phyloP scores from a whole-genome alignment of 2,797 vertebrate genomes.

The Glyptemys insculpta region DNA sequence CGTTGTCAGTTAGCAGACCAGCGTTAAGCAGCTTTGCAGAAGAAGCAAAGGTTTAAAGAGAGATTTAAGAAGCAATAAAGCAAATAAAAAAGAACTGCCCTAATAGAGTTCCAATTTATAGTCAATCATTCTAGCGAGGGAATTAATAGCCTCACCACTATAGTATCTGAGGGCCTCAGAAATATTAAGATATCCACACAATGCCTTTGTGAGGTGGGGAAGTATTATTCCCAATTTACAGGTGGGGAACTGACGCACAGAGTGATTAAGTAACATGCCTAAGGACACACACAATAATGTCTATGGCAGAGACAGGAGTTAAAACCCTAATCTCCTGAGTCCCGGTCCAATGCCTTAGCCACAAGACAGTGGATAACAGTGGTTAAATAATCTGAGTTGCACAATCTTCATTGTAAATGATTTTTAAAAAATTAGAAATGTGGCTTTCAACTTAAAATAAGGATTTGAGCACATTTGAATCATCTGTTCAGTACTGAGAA shows the following conservation, averaged over 20 bases:
- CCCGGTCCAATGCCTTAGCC: background rate
- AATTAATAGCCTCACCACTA: background rate
- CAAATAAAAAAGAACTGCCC: background rate
- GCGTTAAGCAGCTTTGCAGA: background rate
- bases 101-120: background rate
- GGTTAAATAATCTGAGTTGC: background rate
- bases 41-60: background rate
- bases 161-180: background rate
- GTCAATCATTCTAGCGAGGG: background rate
- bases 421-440: background rate
- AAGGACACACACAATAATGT: background rate
- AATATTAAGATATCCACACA: background rate
- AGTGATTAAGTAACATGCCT: background rate
- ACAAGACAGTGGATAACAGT: background rate
- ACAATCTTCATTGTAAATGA: background rate
- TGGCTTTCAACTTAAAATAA: background rate
- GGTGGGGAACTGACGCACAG: background rate
- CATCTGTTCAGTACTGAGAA: background rate
- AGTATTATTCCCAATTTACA: background rate
- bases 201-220: background rate
- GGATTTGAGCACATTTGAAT: background rate
- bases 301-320: accelerated
- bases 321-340: background rate
- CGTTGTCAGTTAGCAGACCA: background rate
- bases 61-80: background rate